A percentile compares a stretch with the other conserved stretches of the same genome.
Conservation (phyloP, 2,797 vertebrate species). For the Discoglossus pictus region DNA sequence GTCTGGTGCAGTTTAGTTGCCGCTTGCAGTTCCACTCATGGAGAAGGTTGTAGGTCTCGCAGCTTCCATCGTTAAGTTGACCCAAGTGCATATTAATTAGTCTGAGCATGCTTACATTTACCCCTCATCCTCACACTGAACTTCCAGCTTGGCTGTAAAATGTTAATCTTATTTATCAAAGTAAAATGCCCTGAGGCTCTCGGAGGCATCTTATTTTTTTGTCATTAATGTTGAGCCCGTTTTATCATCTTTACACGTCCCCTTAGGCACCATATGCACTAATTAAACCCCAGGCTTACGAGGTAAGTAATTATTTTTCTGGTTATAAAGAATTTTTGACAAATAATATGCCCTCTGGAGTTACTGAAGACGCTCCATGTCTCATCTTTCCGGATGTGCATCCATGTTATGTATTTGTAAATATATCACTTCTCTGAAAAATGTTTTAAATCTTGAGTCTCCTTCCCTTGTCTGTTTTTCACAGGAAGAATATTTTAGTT, state of each 20-base stretch:
- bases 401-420: too few relatives aligned
- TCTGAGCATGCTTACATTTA: neutral
- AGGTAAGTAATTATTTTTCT: neutral
- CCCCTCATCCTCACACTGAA: neutral
- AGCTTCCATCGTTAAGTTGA: neutral
- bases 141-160: neutral
- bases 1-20: too few relatives aligned
- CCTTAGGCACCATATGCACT: neutral
- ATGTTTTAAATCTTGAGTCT: too few relatives aligned
- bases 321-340: neutral
- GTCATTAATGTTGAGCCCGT: neutral
- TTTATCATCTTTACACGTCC: neutral
- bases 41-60: too few relatives aligned
- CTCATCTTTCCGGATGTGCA: too few relatives aligned
- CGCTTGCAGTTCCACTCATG: too few relatives aligned
- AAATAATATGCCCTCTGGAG: neutral
- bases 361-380: too few relatives aligned
- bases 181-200: neutral
- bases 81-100: neutral
- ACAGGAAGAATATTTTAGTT: too few relatives aligned
- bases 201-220: neutral
- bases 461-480: too few relatives aligned
- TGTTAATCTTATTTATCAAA: slow-evolving; percentile 14
- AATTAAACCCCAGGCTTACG: neutral
- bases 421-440: too few relatives aligned